Conservation (phyloP, 2,797 vertebrate genomes). For the Trachurus trachurus region DNA sequence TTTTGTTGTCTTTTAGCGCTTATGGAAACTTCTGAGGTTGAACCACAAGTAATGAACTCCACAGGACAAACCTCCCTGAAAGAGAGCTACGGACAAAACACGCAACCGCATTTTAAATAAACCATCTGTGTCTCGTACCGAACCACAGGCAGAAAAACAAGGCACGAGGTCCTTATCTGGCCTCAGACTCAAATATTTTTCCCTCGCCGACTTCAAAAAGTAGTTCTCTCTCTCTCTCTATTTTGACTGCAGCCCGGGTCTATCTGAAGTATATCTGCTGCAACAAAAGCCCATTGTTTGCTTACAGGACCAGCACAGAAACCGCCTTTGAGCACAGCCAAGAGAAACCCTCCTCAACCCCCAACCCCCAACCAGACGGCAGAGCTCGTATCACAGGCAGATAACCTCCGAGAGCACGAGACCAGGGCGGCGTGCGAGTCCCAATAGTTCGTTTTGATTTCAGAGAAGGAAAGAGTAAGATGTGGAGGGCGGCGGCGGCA, state of each 20-base stretch:
- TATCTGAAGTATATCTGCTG: conserved; percentile 73
- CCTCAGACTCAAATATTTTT: conserved; percentile 39
- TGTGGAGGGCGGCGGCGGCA: neutral
- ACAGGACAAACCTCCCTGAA: neutral
- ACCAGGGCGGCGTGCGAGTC: conserved; percentile 21
- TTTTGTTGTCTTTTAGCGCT: conserved; percentile 25
- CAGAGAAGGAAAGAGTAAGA: neutral
- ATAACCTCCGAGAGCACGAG: conserved; percentile 50
- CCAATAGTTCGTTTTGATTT: neutral
- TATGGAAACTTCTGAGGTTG: conserved; percentile 25
- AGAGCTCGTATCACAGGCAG: conserved; percentile 11
- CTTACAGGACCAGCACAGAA: conserved; percentile 64
- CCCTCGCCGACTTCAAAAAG: conserved; percentile 47
- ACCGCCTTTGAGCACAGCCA: conserved; percentile 58
- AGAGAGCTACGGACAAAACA: conserved; percentile 26
- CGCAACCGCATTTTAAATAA: neutral
- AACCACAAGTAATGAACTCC: neutral
- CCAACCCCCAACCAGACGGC: conserved; percentile 13
- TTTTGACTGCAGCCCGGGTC: conserved; percentile 58
- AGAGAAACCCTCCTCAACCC: conserved; percentile 1
- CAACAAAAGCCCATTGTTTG: conserved; percentile 80
- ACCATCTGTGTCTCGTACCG: neutral
- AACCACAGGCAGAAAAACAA: conserved; percentile 35
- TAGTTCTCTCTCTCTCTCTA: conserved; percentile 19
- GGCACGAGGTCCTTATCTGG: conserved; percentile 54